These are phyloP conservation scores for Electrona antarctica DNA, from an alignment of 2,113 vertebrate species.

Conservation along the genomic window DNA sequence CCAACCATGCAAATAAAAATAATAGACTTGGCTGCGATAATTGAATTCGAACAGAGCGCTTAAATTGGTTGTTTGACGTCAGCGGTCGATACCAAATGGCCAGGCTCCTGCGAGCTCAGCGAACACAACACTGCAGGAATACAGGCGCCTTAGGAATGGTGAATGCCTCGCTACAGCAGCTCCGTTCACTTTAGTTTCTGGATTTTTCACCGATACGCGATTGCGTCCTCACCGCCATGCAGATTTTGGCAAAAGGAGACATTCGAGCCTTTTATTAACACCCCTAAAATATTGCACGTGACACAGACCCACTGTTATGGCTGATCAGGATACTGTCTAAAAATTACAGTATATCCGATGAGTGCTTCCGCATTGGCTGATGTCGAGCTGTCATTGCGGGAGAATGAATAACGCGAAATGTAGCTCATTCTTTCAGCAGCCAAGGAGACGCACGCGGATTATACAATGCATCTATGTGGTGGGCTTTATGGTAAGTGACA, in stretches of 20 bases:
- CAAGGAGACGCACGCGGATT: constrained; percentile 58
- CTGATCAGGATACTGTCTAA: not conserved
- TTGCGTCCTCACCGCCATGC: not conserved
- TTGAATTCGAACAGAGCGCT: not conserved
- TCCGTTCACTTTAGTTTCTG: not conserved
- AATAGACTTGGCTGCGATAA: not conserved
- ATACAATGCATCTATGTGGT: constrained; percentile 79
- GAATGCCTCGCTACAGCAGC: fast-evolving
- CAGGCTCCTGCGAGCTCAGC: not conserved
- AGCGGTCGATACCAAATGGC: constrained; percentile 59
- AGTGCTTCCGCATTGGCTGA: constrained; percentile 60
- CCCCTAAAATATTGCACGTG: constrained; percentile 8
- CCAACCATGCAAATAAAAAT: not conserved
- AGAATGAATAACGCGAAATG: constrained; percentile 76
- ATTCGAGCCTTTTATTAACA: fast-evolving
- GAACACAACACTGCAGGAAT: fast-evolving
- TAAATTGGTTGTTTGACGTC: constrained; percentile 19
- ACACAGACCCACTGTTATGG: not conserved
- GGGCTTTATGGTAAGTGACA: constrained; percentile 82
- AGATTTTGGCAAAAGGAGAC: not conserved
- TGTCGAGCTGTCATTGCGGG: constrained; percentile 45
- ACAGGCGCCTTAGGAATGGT: not conserved
- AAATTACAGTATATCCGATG: constrained; percentile 5
- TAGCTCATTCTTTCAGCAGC: constrained; percentile 52
- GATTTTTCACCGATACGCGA: not conserved